These are phyloP conservation scores for Myotis pilosus DNA, from an alignment of 2,797 vertebrate species.

Conservation along the genomic window DNA sequence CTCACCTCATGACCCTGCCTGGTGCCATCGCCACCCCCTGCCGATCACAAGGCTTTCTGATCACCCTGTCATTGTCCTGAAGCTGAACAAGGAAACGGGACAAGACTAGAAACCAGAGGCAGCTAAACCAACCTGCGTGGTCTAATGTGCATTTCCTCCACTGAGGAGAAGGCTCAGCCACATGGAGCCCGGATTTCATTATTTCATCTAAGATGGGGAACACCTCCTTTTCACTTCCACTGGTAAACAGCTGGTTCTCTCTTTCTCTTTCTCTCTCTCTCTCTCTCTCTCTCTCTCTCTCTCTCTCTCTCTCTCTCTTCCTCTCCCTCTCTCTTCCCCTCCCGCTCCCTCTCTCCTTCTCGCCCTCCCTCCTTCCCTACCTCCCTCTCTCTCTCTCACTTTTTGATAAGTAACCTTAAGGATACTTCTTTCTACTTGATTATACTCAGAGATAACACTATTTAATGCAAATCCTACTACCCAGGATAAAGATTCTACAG, in stretches of 20 bases:
- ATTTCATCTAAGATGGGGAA: neutral
- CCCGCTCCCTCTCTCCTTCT: neutral
- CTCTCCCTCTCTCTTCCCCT: no score
- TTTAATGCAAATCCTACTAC: slow-evolving; percentile 14
- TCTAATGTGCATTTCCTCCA: neutral
- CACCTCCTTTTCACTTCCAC: neutral
- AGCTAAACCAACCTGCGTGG: neutral
- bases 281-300: no score
- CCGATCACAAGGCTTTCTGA: neutral
- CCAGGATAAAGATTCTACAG: neutral
- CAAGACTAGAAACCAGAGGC: neutral
- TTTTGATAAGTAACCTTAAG: neutral
- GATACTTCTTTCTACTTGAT: neutral
- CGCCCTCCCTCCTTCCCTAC: neutral
- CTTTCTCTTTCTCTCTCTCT: neutral
- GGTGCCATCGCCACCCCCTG: neutral
- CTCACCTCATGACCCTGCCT: neutral
- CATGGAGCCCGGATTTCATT: neutral
- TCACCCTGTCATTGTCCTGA: neutral
- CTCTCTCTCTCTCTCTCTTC: neutral
- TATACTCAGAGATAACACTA: neutral
- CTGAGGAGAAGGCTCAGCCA: neutral
- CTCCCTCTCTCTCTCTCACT: neutral
- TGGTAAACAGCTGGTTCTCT: neutral
- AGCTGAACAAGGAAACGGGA: neutral